A percentile compares a stretch with the other conserved stretches of the same genome.
phyloP scores from a whole-genome alignment of 2,113 vertebrate genomes.

The Microcebus ravelobensis region DNA sequence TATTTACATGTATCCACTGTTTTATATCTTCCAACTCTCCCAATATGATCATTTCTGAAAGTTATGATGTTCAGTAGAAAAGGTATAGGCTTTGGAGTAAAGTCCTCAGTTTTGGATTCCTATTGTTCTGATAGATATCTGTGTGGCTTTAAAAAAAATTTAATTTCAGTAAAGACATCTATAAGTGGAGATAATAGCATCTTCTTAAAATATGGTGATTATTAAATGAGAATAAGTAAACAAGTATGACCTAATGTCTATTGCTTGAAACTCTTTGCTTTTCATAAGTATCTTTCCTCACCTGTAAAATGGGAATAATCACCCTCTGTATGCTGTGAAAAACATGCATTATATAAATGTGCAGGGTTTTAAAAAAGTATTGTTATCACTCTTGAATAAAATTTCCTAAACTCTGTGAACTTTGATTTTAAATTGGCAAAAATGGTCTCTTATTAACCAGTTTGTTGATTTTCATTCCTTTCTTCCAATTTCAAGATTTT shows the following conservation, averaged over 20 bases:
- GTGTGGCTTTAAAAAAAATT: neutral
- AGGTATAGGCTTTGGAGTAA: neutral
- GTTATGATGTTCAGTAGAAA: neutral
- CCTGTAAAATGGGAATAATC: neutral
- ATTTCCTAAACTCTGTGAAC: neutral
- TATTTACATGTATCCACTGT: neutral
- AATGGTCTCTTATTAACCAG: neutral
- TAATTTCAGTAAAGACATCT: conserved; percentile 6
- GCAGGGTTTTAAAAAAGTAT: neutral
- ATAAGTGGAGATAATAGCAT: neutral
- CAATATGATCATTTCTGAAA: neutral
- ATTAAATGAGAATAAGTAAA: neutral
- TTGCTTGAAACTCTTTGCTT: conserved; percentile 16
- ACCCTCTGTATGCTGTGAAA: neutral
- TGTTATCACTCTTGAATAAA: conserved; percentile 1
- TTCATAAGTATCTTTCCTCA: neutral
- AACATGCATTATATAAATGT: neutral
- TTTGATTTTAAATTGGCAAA: conserved; percentile 31
- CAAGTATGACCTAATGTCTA: neutral
- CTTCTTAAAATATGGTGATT: neutral
- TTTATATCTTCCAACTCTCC: neutral
- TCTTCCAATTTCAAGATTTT: conserved; percentile 4
- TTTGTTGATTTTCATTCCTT: neutral
- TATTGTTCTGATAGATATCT: neutral
- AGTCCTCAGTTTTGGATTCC: neutral